Base-by-base conservation (phyloP, 2,888 invertebrate species). In the Stenodera caucasica region DNA sequence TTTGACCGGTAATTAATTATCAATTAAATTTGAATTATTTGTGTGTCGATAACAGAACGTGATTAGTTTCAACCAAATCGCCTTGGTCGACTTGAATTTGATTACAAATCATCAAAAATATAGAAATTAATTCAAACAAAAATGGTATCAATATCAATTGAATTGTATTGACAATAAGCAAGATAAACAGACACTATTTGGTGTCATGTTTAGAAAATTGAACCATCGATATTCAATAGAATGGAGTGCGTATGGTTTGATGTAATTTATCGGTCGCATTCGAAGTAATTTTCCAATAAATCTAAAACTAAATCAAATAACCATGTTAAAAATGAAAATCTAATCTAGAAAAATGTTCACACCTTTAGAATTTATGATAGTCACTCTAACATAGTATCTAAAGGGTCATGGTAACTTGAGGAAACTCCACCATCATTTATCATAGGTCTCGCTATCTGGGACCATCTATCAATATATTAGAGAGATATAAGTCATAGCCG, bases 401-500 rank as follows among this genome's bases (percentile, higher is more conserved):
- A 2, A 26, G 26, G 26, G 26, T 26, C 26, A 26, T 26, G 26
- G 40, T 2, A 72, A 70, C 69, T 71, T 70, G 69, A 65, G 67
- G 67, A 70, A 70, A 71, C 68, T 67, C 60, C 59, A 55, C 54
- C 2, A 63, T 65, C 70, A 72, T 73, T 72, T 69, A 73, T 73
- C 73, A 71, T 69, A 60, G 21, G 23, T 6, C 61, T 57, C 61
- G 64, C 64, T 72, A 69, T 72, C 67, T 66, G 67, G 60, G 65
- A 68, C 66, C 69, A 72, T 73, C 71, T 71, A 72, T 73, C 72
- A 72, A 71, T 72, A 67, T 64, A 71, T 71, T 70, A 71, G 67
- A 64, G 63, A 68, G 70, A 66, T 71, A 68, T 72, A 72, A 70
- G 70, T 71, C 71, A 67, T 71, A 61, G 67, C 64, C 59, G 62